Evolutionary conservation across 2,113 vertebrate genomes (phyloP), one percentile per base, ranked within the genome.

Genomic region (Pteruthius melanotis): DNA sequence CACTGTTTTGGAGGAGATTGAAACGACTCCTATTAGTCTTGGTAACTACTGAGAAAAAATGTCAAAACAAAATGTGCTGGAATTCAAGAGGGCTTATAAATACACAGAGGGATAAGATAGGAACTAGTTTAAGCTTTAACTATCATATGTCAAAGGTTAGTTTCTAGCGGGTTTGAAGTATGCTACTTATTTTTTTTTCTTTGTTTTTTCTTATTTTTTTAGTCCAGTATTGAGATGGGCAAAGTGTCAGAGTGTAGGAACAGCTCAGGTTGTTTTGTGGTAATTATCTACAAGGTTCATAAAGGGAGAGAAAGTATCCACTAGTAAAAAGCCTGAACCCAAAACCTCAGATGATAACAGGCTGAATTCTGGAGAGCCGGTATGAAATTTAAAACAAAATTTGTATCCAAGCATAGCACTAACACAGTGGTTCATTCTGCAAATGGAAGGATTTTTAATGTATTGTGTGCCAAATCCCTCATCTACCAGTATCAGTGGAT

Each of bases 21-120:
- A 85, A 87, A 85, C 52, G 71, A 42, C 22, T 84, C 77, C n/a
- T 94, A 56, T 87, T 82, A 45, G 52, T 76, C 78, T 85, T 14
- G n/a, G 91, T 91, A 90, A 92, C 92, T 94, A 80, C 35, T 93
- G 72, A 97, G 94, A 94, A 97, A 97, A 96, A 93, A 87, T 23
- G 83, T 90, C 91, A 95, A 95, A 93, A 91, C 90, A 89, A 90
- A 97, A 87, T 47, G 86, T 76, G 45, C 75, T 92, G 75, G 80
- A 91, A 85, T 79, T 88, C 85, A 93, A 96, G 77, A 94, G 83
- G 66, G 45, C 47, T 81, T 93, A 85, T 91, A 97, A 98, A 97
- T 96, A 97, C 63, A 91, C n/a, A 94, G 84, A 80, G 87, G 92
- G 70, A 94, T 77, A 91, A 95, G 64, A 93, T 78, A 85, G 69